phyloP scores from a whole-genome alignment of 2,113 vertebrate species.

The Progne subis region DNA sequence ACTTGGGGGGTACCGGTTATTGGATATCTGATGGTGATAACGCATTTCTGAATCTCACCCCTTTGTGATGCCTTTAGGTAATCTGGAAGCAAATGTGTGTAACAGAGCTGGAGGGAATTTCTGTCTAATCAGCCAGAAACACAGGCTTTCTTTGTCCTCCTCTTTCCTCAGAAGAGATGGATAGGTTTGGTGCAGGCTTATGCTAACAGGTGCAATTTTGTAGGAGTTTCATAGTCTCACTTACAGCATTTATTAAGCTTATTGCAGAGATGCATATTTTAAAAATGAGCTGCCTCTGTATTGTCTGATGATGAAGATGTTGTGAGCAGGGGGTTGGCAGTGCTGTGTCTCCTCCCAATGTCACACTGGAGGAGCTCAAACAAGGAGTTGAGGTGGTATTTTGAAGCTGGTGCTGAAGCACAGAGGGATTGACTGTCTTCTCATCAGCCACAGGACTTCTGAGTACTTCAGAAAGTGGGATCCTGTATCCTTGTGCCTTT shows the following conservation, averaged over 20 bases:
- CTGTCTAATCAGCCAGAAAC: neutral
- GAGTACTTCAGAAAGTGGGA: neutral
- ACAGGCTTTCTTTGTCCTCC: neutral
- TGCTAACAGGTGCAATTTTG: neutral
- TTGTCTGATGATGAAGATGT: neutral
- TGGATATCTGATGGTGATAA: neutral
- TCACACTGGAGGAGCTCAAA: neutral
- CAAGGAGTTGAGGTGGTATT: rapidly evolving
- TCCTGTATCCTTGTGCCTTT: neutral
- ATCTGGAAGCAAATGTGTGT: neutral
- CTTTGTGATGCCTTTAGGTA: neutral
- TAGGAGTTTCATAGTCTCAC: neutral
- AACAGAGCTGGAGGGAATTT: neutral
- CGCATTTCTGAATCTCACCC: neutral
- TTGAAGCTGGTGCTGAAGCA: neutral
- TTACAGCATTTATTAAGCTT: neutral
- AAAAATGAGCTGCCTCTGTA: neutral
- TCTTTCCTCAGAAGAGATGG: neutral
- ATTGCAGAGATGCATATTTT: neutral
- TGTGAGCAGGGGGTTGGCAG: neutral
- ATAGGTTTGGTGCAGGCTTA: neutral
- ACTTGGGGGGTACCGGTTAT: neutral
- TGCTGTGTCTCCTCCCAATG: neutral
- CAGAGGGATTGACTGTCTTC: neutral
- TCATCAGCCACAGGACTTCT: neutral